Evolutionary conservation across 2,888 invertebrate genomes (phyloP).

Genomic region (Didymodactylos carnosus): DNA sequence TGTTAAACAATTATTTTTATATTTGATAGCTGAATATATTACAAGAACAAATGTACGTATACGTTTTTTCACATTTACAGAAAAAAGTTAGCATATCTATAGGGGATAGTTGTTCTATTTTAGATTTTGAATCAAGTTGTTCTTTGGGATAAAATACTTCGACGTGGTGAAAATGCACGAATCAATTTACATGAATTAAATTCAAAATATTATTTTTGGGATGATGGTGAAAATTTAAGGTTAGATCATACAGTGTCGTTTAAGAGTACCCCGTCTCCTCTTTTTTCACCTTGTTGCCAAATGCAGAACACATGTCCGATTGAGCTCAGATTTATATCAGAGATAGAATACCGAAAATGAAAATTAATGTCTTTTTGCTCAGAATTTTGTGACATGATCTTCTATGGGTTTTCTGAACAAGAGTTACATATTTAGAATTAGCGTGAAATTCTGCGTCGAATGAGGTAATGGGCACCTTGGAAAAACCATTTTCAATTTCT

Average conservation of each 20-base stretch:
- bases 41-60: conserved; percentile 54
- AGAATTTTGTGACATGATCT: no score
- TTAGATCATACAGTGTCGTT: conserved; percentile 34
- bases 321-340: no score
- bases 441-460: no score
- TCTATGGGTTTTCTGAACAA: no score
- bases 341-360: no score
- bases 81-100: neutral
- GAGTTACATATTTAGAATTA: no score
- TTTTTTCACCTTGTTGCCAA: no score
- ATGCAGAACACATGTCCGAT: no score
- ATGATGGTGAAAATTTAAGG: conserved; percentile 89
- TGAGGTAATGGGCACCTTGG: no score
- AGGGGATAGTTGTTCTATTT: conserved; percentile 26
- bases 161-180: conserved; percentile 74
- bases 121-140: conserved; percentile 50
- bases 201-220: conserved; percentile 97
- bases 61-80: neutral
- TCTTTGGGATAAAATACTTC: conserved; percentile 91
- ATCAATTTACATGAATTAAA: conserved; percentile 79
- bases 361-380: no score
- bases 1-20: conserved; percentile 87
- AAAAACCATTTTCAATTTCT: no score
- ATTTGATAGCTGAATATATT: conserved; percentile 81
- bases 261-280: neutral